phyloP scores from a whole-genome alignment of 2,113 vertebrate species.

The Neolamprologus falcicula region DNA sequence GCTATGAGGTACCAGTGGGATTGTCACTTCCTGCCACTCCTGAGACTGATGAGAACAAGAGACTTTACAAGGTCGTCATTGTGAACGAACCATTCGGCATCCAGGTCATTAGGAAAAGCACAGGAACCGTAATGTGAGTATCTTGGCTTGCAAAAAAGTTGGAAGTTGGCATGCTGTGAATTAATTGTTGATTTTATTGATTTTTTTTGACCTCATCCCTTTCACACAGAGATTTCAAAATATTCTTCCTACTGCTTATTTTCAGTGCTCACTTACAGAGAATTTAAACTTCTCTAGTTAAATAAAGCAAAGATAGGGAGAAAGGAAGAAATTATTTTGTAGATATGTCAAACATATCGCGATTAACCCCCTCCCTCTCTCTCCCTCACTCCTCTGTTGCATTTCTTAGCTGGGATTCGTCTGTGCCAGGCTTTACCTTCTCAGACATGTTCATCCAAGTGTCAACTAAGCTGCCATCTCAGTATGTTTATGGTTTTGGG shows the following conservation, averaged over 20 bases:
- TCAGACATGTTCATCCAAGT: conserved; percentile 89
- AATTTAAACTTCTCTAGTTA: background rate
- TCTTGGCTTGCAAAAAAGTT: background rate
- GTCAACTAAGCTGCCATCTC: conserved; percentile 79
- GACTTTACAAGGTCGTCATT: conserved; percentile 74
- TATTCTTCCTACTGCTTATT: background rate
- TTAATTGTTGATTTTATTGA: background rate
- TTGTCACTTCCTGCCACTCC: conserved; percentile 70
- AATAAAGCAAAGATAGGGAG: background rate
- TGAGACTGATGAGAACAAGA: conserved; percentile 32
- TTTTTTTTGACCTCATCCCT: background rate
- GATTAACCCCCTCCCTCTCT: background rate
- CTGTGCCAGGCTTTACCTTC: conserved; percentile 83
- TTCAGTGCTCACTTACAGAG: background rate
- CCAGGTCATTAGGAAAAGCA: conserved; percentile 75
- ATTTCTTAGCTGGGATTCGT: conserved; percentile 81
- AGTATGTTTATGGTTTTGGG: conserved; percentile 83
- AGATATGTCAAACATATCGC: background rate
- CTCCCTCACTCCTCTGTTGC: background rate
- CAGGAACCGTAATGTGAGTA: conserved; percentile 79
- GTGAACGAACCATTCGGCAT: conserved; percentile 79
- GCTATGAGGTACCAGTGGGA: conserved; percentile 85
- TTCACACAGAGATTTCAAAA: background rate
- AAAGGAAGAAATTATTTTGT: background rate
- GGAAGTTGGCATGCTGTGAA: background rate